Conservation (phyloP, 92 coral and sea anemone genomes). For the Palythoa grandiflora region DNA sequence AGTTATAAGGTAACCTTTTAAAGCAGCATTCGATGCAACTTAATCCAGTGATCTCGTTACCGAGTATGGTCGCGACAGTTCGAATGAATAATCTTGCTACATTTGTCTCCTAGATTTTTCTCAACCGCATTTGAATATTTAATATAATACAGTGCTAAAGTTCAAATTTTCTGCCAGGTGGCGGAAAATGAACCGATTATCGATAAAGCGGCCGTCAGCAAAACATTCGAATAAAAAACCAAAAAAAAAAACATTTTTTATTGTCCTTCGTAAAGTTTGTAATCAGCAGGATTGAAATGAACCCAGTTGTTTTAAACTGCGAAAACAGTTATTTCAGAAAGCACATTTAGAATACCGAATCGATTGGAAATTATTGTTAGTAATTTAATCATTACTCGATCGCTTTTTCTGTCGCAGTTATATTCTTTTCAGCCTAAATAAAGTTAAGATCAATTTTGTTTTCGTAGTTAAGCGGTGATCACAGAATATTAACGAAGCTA, state of each 20-base stretch:
- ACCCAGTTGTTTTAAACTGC: background rate
- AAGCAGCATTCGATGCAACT: too few relatives aligned
- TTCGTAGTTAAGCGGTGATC: slow-evolving; percentile 4
- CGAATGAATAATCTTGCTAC: background rate
- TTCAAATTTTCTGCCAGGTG: background rate
- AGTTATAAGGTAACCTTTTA: too few relatives aligned
- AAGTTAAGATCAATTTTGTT: slow-evolving; percentile 4
- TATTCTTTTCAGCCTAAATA: background rate
- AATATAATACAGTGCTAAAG: background rate
- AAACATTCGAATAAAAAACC: slow-evolving; percentile 9
- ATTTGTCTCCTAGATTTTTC: background rate
- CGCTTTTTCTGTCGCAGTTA: background rate
- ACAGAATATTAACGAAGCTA: slow-evolving; percentile 3
- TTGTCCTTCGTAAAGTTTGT: slow-evolving; percentile 30
- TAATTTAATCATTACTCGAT: background rate
- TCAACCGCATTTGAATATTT: too few relatives aligned
- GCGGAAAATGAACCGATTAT: background rate
- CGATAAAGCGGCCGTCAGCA: slow-evolving; percentile 6
- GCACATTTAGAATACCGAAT: background rate
- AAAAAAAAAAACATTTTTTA: slow-evolving; percentile 1
- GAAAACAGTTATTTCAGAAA: background rate
- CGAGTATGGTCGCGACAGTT: background rate
- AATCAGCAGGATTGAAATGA: background rate
- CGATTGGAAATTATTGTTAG: background rate
- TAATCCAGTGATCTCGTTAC: background rate